phyloP scores from a whole-genome alignment of 2,797 vertebrate genomes.

The Poeciliopsis gracilis region DNA sequence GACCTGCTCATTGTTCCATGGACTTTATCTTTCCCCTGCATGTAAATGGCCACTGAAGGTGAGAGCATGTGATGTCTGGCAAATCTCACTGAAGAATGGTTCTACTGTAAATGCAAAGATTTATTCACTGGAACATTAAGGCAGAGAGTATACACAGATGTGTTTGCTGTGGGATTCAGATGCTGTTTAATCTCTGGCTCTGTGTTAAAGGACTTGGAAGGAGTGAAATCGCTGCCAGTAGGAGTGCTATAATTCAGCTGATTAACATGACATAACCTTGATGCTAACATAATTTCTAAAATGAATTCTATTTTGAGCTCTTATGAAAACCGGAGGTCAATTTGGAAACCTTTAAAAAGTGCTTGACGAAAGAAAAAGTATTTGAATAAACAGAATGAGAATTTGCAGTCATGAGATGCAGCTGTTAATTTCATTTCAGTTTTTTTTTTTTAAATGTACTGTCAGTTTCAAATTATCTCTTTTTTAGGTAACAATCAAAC shows the following conservation, averaged over 20 bases:
- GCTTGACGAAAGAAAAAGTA: not conserved
- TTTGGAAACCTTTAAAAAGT: slow-evolving; percentile 17
- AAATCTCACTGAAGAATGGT: slow-evolving; percentile 31
- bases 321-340: slow-evolving; percentile 22
- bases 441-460: slow-evolving; percentile 16
- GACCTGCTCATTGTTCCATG: slow-evolving; percentile 18
- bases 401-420: not conserved
- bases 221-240: slow-evolving; percentile 10
- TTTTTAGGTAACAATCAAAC: not conserved
- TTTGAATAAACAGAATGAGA: not conserved
- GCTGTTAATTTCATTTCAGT: slow-evolving; percentile 17
- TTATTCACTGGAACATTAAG: slow-evolving; percentile 56
- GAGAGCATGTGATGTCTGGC: slow-evolving; percentile 39
- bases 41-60: not conserved
- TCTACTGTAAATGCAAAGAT: slow-evolving; percentile 38
- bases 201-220: slow-evolving; percentile 28
- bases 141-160: slow-evolving; percentile 31
- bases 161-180: slow-evolving; percentile 44
- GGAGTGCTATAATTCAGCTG: not conserved
- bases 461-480: slow-evolving; percentile 24
- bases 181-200: slow-evolving; percentile 39
- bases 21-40: slow-evolving; percentile 9
- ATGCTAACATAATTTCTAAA: not conserved
- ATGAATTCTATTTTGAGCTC: slow-evolving; percentile 19
- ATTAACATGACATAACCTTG: not conserved